Conservation (phyloP, 2,888 invertebrate species). For the Tholera decimalis region DNA sequence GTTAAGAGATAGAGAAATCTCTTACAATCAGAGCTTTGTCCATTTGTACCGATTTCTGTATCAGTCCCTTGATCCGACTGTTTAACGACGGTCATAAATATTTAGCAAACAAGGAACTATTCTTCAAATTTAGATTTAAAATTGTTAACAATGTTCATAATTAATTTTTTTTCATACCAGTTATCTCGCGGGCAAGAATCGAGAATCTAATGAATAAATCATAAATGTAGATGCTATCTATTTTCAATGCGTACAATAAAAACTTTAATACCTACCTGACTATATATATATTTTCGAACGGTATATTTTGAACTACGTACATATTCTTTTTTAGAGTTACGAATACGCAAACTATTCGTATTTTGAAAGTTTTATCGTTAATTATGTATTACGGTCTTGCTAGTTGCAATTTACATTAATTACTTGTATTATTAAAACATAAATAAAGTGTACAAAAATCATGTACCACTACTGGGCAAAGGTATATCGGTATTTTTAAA, state of each 20-base stretch:
- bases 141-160: neutral
- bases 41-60: neutral
- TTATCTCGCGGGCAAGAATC: neutral
- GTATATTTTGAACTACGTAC: neutral
- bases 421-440: too few relatives aligned
- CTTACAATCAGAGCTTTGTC: conserved; percentile 7
- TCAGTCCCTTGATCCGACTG: conserved; percentile 5
- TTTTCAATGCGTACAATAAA: conserved; percentile 12
- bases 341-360: neutral
- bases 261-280: neutral
- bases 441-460: too few relatives aligned
- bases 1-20: neutral
- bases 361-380: neutral
- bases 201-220: conserved; percentile 26
- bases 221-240: conserved; percentile 14
- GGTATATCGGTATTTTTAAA: too few relatives aligned
- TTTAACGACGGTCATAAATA: conserved; percentile 6
- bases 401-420: too few relatives aligned
- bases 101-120: neutral
- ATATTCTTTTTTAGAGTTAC: neutral
- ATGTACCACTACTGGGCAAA: too few relatives aligned
- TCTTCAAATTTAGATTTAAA: neutral
- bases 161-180: conserved; percentile 5
- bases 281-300: neutral
- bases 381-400: too few relatives aligned